Percentiles rank a stretch among this genome's conserved stretches.
Conservation (phyloP, 2,113 vertebrate species). For the Lamprotornis superbus region DNA sequence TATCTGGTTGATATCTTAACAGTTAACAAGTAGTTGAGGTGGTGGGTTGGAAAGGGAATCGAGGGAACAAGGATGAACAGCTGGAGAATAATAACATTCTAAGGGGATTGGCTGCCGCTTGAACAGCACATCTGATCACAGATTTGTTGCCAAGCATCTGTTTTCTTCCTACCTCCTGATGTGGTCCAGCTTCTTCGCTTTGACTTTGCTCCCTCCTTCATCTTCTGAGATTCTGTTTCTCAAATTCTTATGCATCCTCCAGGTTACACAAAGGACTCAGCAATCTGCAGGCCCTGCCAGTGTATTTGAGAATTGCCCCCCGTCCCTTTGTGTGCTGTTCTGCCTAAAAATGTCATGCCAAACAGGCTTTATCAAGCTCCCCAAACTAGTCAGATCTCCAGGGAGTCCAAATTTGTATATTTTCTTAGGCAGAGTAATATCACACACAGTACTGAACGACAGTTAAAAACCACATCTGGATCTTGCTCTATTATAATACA, state of each 20-base stretch:
- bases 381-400: not conserved
- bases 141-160: conserved; percentile 44
- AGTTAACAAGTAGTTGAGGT: not conserved
- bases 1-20: not conserved
- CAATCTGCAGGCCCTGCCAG: not conserved
- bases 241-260: not conserved
- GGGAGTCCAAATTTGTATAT: conserved; percentile 55
- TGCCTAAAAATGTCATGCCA: not conserved
- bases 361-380: conserved; percentile 37
- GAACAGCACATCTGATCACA: conserved; percentile 8
- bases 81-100: conserved; percentile 39
- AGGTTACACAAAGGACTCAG: not conserved
- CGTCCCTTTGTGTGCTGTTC: not conserved
- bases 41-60: not conserved
- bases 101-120: not conserved
- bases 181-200: conserved; percentile 14
- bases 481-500: conserved; percentile 49
- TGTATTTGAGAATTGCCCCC: not conserved
- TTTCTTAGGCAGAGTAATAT: conserved; percentile 55
- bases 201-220: not conserved
- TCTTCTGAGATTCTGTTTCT: not conserved
- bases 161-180: conserved; percentile 34
- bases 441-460: conserved; percentile 33
- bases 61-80: conserved; percentile 6
- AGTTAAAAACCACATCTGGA: conserved; percentile 67